Conservation (phyloP, 2,797 vertebrate genomes). For the Mormyrops boulengeri region DNA sequence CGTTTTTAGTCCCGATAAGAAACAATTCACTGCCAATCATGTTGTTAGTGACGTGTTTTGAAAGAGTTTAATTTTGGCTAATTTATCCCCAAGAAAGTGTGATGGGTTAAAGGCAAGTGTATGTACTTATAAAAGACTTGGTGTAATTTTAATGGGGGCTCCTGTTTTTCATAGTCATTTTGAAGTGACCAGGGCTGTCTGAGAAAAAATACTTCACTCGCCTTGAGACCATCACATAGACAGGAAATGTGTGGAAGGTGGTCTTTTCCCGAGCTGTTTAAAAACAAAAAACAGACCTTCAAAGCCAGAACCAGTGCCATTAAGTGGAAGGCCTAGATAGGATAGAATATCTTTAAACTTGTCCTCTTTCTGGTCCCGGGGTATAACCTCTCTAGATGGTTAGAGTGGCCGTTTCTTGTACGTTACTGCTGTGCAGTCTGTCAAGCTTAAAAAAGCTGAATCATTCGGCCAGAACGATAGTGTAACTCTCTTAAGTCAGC, state of each 20-base stretch:
- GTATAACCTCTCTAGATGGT: not conserved
- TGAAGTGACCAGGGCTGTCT: constrained; percentile 43
- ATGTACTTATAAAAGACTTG: constrained; percentile 40
- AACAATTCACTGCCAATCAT: not conserved
- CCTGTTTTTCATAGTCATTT: constrained; percentile 65
- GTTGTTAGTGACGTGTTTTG: not conserved
- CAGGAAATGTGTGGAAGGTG: constrained; percentile 41
- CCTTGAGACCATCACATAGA: constrained; percentile 35
- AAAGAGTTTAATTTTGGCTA: not conserved
- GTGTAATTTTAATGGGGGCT: constrained; percentile 70
- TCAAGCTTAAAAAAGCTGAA: not conserved
- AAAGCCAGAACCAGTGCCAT: not conserved
- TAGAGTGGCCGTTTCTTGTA: not conserved
- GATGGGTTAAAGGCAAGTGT: not conserved
- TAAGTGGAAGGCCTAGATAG: not conserved
- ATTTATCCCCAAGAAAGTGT: not conserved
- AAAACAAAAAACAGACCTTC: not conserved
- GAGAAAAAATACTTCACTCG: constrained; percentile 49
- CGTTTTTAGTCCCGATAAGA: constrained; percentile 22
- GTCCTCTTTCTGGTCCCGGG: not conserved
- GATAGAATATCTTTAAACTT: not conserved
- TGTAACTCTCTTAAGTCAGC: not conserved
- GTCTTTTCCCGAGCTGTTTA: constrained; percentile 43
- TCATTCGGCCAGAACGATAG: not conserved
- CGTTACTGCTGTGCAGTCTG: not conserved